Base-by-base conservation (phyloP, 2,888 invertebrate genomes). In the Corythucha ciliata region DNA sequence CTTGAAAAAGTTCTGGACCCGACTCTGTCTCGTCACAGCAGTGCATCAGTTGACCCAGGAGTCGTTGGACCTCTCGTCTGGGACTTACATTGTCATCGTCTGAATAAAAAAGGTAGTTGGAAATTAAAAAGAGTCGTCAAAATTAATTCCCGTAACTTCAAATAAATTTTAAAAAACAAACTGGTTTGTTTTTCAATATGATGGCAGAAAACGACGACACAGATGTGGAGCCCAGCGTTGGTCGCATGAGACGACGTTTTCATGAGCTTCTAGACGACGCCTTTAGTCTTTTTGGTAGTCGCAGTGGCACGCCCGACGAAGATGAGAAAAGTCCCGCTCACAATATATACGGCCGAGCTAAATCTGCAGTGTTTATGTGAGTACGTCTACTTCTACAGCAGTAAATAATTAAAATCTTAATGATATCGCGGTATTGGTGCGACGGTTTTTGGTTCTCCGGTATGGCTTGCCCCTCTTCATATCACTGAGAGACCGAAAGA, bases 31-130 rank as follows among this genome's bases (percentile, higher is more conserved):
- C 71, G 85, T 25, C 76, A 83, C 36, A 81, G 81, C 44, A 88
- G 88, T 64, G 81, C 80, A 59, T 78, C 67, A 6, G 72, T 72
- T 59, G 88, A 88, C 69, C 86, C 88, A 0, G 88, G 88, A 1
- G 81, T 87, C 4, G 77, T 88, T 26, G 87, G 88, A 0, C 88
- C 88, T 0, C 70, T 86, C 46, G 87, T 87, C 5, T 88, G 87
- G 87, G 83, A 83, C 65, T 71, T 83, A 52, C 83, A 84, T 63
- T 80, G 81, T 63, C 82, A 82, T 65, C 49, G 60, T 24, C 46
- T 62, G 18, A 47, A 56, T 27, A 60, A 61, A 47, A 59, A 57
- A 58, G 60, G 59, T 59, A 58, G 36, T 18, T 29, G 29, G 12
- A 29, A 29, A 29, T 29, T 29, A 10, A 12, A 12, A 10, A 29